phyloP scores from a whole-genome alignment of 1,140 invertebrate species.

The Danaus melanippus region DNA sequence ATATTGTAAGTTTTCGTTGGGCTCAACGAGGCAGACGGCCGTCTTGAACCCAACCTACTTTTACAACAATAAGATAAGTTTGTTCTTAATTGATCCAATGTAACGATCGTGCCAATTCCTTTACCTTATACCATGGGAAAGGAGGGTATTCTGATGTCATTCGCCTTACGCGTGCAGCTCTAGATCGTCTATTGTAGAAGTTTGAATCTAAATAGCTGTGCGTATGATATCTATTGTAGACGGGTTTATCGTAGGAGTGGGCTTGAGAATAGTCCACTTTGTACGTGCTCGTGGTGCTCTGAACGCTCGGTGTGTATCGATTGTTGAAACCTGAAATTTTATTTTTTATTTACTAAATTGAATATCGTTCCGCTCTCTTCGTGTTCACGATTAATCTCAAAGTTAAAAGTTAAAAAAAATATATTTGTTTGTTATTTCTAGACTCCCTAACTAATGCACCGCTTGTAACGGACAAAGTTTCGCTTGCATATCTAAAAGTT shows the following conservation, averaged over 20 bases:
- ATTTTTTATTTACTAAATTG: slow-evolving; percentile 3
- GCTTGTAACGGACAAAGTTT: no score
- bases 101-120: slow-evolving; percentile 74
- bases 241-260: slow-evolving; percentile 52
- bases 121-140: slow-evolving; percentile 83
- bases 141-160: slow-evolving; percentile 63
- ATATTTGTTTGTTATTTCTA: no score
- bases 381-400: no score
- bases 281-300: slow-evolving; percentile 65
- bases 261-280: slow-evolving; percentile 70
- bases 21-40: slow-evolving; percentile 55
- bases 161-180: slow-evolving; percentile 66
- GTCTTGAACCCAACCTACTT: slow-evolving; percentile 63
- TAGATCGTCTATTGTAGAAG: slow-evolving; percentile 64
- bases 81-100: slow-evolving; percentile 70
- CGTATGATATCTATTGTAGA: slow-evolving; percentile 59
- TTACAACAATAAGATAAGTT: slow-evolving; percentile 38
- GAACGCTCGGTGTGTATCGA: slow-evolving; percentile 42
- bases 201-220: slow-evolving; percentile 52
- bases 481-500: no score
- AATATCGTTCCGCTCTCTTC: not conserved
- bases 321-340: slow-evolving; percentile 55
- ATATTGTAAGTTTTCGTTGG: slow-evolving; percentile 53
- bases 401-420: no score
- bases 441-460: no score